phyloP scores from a whole-genome alignment of 2,888 invertebrate genomes.

The Netelia inedita region DNA sequence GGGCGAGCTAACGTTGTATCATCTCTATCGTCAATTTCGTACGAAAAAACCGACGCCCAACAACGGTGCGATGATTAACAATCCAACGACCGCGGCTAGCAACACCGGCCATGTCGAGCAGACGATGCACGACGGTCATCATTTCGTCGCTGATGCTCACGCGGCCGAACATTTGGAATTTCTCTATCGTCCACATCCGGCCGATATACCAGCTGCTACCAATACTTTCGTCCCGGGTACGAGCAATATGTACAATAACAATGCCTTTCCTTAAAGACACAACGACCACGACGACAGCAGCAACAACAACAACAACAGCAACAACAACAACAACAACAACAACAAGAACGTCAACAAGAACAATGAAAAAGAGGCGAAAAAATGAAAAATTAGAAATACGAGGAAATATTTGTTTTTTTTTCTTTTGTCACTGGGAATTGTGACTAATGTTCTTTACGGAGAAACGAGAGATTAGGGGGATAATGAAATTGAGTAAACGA shows the following conservation, averaged over 20 bases:
- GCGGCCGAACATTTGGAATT: constrained; percentile 61
- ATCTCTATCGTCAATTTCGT: constrained; percentile 62
- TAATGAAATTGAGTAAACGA: neutral
- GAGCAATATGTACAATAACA: constrained; percentile 67
- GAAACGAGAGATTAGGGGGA: neutral
- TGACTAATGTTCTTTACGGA: neutral
- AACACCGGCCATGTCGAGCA: constrained; percentile 46
- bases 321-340: no score
- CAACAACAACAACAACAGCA: no score
- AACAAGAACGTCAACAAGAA: no score
- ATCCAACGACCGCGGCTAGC: neutral
- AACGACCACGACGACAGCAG: no score
- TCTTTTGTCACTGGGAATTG: no score
- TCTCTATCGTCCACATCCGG: constrained; percentile 64
- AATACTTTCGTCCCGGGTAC: constrained; percentile 62
- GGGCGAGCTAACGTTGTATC: constrained; percentile 63
- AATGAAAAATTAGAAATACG: no score
- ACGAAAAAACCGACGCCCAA: constrained; percentile 58
- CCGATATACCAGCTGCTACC: constrained; percentile 54
- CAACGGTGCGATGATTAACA: constrained; percentile 41
- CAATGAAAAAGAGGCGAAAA: no score
- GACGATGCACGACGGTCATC: constrained; percentile 61
- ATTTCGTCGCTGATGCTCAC: constrained; percentile 60
- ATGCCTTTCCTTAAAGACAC: constrained; percentile 56
- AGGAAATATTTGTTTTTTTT: no score